Percentiles rank a stretch among this genome's conserved stretches.
phyloP scores from a whole-genome alignment of 2,113 vertebrate species.

The Vulpes ferrilata region DNA sequence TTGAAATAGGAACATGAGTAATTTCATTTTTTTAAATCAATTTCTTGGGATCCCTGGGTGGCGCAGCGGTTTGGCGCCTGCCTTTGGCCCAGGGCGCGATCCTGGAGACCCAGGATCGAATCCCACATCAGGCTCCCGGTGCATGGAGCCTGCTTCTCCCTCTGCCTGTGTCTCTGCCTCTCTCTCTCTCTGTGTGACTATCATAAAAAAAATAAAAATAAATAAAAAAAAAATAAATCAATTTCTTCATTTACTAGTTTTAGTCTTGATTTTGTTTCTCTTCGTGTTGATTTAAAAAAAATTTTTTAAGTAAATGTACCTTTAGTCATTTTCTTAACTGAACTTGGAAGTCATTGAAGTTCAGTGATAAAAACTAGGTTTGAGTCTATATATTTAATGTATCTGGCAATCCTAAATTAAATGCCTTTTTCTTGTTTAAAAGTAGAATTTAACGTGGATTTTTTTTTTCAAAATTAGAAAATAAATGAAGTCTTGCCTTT shows the following conservation, averaged over 20 bases:
- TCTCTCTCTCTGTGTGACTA: too few species aligned
- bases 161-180: too few species aligned
- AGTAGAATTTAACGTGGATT: not conserved
- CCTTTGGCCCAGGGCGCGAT: too few species aligned
- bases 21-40: not conserved
- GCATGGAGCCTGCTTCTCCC: too few species aligned
- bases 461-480: slow-evolving; percentile 36
- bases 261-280: not conserved
- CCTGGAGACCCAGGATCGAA: too few species aligned
- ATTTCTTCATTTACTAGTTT: not conserved
- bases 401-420: not conserved
- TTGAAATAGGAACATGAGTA: not conserved
- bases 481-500: not conserved
- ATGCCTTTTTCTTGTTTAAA: slow-evolving; percentile 1
- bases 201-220: too few species aligned
- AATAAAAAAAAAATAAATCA: too few species aligned
- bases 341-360: not conserved
- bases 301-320: not conserved
- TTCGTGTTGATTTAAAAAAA: not conserved
- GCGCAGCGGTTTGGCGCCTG: too few species aligned
- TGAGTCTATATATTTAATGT: not conserved
- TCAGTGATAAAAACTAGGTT: slow-evolving; percentile 20
- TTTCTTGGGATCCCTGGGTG: not conserved
- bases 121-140: too few species aligned
- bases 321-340: not conserved